Percentiles rank a stretch among this genome's conserved stretches.
These are phyloP conservation scores for Henicopernis longicauda DNA, from an alignment of 2,113 vertebrate genomes.

Conservation along the genomic window DNA sequence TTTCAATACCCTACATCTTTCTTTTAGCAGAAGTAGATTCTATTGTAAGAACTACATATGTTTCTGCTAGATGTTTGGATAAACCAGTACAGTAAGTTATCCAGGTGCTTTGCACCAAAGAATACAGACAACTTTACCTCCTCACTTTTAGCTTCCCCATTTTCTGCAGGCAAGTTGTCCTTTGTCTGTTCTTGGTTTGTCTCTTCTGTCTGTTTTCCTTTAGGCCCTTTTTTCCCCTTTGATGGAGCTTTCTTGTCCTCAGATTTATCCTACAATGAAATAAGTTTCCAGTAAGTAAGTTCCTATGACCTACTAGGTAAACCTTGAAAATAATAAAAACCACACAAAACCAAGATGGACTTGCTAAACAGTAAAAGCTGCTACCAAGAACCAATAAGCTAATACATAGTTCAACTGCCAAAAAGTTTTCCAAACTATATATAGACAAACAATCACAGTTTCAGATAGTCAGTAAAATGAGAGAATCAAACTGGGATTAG, in stretches of 20 bases:
- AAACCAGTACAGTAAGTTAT: not conserved
- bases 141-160: slow-evolving; percentile 85
- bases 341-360: not conserved
- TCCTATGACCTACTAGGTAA: not conserved
- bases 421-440: not conserved
- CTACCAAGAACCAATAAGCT: not conserved
- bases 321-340: not conserved
- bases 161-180: slow-evolving; percentile 83
- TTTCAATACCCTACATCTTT: not conserved
- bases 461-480: not conserved
- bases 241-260: slow-evolving; percentile 75
- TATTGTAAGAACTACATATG: not conserved
- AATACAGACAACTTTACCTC: slow-evolving; percentile 71
- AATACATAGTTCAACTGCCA: not conserved
- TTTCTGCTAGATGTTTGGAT: not conserved
- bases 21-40: not conserved
- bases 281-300: not conserved
- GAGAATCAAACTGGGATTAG: not conserved
- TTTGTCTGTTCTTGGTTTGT: slow-evolving; percentile 78
- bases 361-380: not conserved
- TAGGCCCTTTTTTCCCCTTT: slow-evolving; percentile 83
- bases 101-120: not conserved
- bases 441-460: not conserved
- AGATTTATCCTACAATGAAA: slow-evolving; percentile 68
- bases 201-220: slow-evolving; percentile 81